Evolutionary conservation across 64 coral and sea anemone species (phyloP).

Genomic region (Montipora capricornis): DNA sequence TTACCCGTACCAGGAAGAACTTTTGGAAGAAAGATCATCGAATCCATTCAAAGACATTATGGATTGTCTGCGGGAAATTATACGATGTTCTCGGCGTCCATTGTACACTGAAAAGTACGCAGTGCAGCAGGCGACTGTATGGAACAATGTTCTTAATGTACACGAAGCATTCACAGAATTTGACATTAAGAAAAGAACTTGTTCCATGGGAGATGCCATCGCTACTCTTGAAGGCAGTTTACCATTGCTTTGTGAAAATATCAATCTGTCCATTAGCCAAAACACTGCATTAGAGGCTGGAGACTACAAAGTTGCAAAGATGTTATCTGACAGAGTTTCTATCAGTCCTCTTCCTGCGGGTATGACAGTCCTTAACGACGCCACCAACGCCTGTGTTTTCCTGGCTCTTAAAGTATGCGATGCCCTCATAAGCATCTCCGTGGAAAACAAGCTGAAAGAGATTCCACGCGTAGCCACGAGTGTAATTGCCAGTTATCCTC

Average conservation of each 20-base stretch:
- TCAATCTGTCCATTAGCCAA: neutral
- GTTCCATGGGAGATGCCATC: neutral
- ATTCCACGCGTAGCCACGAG: neutral
- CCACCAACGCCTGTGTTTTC: neutral
- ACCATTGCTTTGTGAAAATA: neutral
- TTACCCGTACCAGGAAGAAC: slow-evolving; percentile 6
- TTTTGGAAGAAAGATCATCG: slow-evolving; percentile 6
- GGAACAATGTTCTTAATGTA: neutral
- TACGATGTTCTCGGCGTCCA: neutral
- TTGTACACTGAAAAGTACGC: neutral
- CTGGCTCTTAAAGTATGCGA: slow-evolving; percentile 2
- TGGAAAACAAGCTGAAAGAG: neutral
- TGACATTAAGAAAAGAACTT: slow-evolving; percentile 7
- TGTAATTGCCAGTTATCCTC: neutral
- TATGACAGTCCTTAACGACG: neutral
- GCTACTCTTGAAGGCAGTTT: neutral
- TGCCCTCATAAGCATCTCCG: neutral
- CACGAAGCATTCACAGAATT: neutral
- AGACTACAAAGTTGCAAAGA: slow-evolving; percentile 7
- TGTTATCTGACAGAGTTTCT: neutral
- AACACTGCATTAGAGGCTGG: neutral
- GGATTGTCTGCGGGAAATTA: neutral
- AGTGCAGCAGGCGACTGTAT: neutral
- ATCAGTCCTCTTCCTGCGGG: slow-evolving; percentile 1
- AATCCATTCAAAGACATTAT: slow-evolving; percentile 2